Evolutionary conservation across 2,113 vertebrate species (phyloP), one percentile per base, ranked within the genome.

Genomic region (Brienomyrus brachyistius): DNA sequence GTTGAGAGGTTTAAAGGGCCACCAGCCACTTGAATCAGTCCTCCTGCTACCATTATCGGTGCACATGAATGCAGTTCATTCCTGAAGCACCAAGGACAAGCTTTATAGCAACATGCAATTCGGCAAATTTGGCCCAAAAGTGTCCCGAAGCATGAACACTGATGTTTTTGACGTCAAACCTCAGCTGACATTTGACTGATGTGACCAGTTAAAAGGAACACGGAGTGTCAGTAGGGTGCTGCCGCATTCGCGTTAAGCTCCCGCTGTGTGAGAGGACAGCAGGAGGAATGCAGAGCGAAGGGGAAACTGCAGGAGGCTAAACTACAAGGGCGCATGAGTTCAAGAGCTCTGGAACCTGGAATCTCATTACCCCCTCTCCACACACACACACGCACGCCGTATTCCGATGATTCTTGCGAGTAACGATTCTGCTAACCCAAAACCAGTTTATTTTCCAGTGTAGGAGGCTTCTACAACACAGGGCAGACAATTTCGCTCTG

Each of bases 341-440:
- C 35, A 80, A 43, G 52, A 91, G 90, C 91, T 80, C 88, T 51
- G 89, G 88, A 90, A 91, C 91, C 91, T 90, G 90, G 89, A 92
- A 91, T 90, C 91, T 90, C 91, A 90, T 59, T 88, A 83, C 80
- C 45, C 13, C 15, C 87, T 62, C 91, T 23, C 5, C 74, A 43
- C 74, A 77, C 31, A 2, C 70, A 77, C 35, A 43, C 15, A 31
- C n/a, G 19, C 35, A 43, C 35, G 43, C 74, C 5, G 13, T 80
- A 8, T 43, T 35, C 31, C 17, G 35, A 80, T 40, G 7, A 40
- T 77, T 77, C 13, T 19, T 0, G 70, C 4, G 15, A 77, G 70
- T 77, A 15, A 77, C 70, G 15, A 40, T 77, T 80, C 74, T 15
- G 13, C 35, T 43, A 70, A 70, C n/a, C 62, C 43, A 45, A 48